A percentile compares a stretch with the other conserved stretches of the same genome.
Conservation (phyloP, 1,140 invertebrate genomes). For the Hormaphis cornu region DNA sequence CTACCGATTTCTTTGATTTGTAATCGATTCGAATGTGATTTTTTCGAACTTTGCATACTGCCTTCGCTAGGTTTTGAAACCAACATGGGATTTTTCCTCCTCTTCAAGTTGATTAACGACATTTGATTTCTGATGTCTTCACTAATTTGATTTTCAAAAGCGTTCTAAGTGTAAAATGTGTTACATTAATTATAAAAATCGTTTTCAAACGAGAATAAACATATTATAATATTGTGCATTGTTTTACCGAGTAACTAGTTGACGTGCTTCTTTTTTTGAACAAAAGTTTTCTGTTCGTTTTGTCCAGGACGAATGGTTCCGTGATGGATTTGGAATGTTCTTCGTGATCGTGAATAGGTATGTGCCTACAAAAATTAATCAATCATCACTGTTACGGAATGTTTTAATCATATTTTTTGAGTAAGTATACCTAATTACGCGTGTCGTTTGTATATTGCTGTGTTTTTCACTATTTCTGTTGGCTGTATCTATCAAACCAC, state of each 20-base stretch:
- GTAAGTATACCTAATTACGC: slow-evolving; percentile 63
- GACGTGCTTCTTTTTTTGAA: slow-evolving; percentile 81
- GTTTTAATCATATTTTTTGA: neutral
- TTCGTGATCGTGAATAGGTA: slow-evolving; percentile 58
- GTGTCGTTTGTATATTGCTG: slow-evolving; percentile 63
- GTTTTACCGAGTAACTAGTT: slow-evolving; percentile 67
- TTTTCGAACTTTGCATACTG: slow-evolving; percentile 47
- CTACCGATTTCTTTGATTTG: slow-evolving; percentile 27
- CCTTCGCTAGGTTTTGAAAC: slow-evolving; percentile 70
- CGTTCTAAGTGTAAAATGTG: neutral
- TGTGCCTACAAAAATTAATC: slow-evolving; percentile 49
- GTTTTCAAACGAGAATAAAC: neutral
- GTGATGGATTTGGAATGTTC: slow-evolving; percentile 51
- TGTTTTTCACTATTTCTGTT: slow-evolving; percentile 63
- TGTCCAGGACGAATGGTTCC: slow-evolving; percentile 53
- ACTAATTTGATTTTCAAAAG: slow-evolving; percentile 29
- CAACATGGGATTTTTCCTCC: slow-evolving; percentile 52
- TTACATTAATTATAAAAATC: neutral
- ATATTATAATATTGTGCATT: neutral
- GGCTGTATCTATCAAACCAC: slow-evolving; percentile 79
- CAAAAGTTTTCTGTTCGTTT: slow-evolving; percentile 62
- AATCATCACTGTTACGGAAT: neutral
- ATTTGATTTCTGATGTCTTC: slow-evolving; percentile 47
- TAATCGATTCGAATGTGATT: slow-evolving; percentile 17
- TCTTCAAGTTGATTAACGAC: slow-evolving; percentile 61